Evolutionary conservation across 2,113 vertebrate genomes (phyloP).

Genomic region (Tyrannus savana): DNA sequence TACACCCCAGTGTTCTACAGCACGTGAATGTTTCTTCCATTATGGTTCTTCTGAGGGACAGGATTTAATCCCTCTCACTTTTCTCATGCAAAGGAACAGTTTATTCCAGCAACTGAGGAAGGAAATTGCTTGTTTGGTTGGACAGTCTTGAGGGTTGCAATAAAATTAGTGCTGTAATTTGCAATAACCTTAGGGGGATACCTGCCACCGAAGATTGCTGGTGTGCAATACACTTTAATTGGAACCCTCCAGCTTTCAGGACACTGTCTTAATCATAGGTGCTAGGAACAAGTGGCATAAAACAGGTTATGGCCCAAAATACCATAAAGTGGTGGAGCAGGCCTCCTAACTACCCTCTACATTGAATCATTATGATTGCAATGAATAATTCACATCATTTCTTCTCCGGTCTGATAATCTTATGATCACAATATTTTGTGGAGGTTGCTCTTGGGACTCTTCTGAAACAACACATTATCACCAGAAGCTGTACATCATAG

Average conservation of each 20-base stretch:
- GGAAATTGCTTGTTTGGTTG: background rate
- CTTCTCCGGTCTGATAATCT: background rate
- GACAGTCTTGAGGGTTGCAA: background rate
- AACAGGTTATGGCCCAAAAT: background rate
- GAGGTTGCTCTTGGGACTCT: background rate
- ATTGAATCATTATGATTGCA: background rate
- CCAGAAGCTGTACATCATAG: background rate
- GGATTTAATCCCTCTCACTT: background rate
- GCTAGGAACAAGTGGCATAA: background rate
- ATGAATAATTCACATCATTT: background rate
- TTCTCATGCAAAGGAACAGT: background rate
- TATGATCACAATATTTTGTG: background rate
- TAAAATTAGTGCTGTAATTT: conserved; percentile 29
- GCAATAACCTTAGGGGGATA: background rate
- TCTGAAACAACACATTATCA: background rate
- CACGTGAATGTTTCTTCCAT: background rate
- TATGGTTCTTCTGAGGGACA: background rate
- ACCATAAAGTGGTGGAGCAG: background rate
- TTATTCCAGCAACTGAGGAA: background rate
- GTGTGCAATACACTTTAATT: background rate
- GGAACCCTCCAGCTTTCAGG: background rate
- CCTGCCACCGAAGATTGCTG: background rate
- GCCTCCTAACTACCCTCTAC: background rate
- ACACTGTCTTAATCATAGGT: background rate
- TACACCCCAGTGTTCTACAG: background rate